Conservation (phyloP, 92 coral and sea anemone species). For the Epizoanthus fatuus region DNA sequence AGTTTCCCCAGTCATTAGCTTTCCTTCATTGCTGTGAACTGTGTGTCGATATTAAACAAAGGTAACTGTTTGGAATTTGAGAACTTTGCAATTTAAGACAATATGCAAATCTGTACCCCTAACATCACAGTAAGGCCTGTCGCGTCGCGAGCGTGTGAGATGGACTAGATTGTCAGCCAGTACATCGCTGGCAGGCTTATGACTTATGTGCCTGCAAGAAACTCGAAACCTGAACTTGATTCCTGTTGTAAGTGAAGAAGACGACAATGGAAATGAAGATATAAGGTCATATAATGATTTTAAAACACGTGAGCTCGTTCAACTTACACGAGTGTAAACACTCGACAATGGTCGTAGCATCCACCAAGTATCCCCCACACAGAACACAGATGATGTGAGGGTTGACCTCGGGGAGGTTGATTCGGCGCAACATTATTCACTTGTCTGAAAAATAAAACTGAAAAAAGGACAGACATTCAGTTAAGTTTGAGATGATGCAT, state of each 20-base stretch:
- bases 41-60: background rate
- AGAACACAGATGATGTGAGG: slow-evolving; percentile 90
- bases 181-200: background rate
- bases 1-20: too few species aligned
- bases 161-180: background rate
- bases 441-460: background rate
- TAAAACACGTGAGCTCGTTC: slow-evolving; percentile 2
- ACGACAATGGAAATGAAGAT: background rate
- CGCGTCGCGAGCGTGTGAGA: too few species aligned
- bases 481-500: background rate
- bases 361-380: slow-evolving; percentile 96
- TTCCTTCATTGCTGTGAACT: background rate
- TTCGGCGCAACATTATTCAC: slow-evolving; percentile 21
- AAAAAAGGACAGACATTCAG: background rate
- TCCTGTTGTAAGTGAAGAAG: background rate
- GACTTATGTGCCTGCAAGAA: background rate
- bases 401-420: slow-evolving; percentile 70
- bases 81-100: background rate
- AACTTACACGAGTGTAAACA: slow-evolving; percentile 97
- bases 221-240: background rate
- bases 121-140: slow-evolving; percentile 12
- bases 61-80: background rate
- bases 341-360: slow-evolving; percentile 96
- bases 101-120: slow-evolving; percentile 30
- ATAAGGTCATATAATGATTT: too few species aligned